Evolutionary conservation across 2,797 vertebrate species (phyloP), one percentile per base, ranked within the genome.

Genomic region (Amphiprion clarkii): DNA sequence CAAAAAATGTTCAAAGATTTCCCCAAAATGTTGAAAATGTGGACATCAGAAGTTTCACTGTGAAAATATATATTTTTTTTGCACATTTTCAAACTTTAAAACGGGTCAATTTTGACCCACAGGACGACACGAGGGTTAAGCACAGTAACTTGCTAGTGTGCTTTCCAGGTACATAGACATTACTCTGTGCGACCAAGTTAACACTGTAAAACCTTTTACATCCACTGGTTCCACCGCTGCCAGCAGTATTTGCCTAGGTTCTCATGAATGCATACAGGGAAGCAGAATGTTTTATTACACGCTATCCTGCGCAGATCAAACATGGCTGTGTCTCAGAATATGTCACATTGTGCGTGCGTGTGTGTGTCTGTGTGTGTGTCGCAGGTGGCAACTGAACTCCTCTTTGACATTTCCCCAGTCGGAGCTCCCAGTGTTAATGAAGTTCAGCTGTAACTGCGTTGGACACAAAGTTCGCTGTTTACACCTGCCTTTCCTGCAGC

Each of bases 351-450:
- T 62, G 57, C 21, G 57, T 52, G 23, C 36, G n/a, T 49, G 46
- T 51, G 48, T 54, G 49, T 36, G 39, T 62, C 53, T 48, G 57
- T 52, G 39, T 42, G 57, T 54, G 40, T 44, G 31, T 27, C 12
- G 63, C 71, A 70, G 71, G 55, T 70, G 52, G 70, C 19, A 23
- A 31, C 16, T 61, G 64, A 65, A 46, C 72, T 40, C 69, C 42
- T 12, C 53, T 68, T 62, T 76, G 56, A 70, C 67, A 48, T 71
- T 54, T 69, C 19, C 74, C 70, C 31, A 40, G 68, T 58, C 44
- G 59, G 67, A 74, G 68, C 40, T 10, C 48, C 55, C 42, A 36
- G 21, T 71, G 66, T 78, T 65, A 82, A 82, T 86, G 67, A 70
- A 62, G 59, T 78, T 62, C 54, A 62, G 42, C 65, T 74, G 27